A percentile compares a stretch with the other conserved stretches of the same genome.
Evolutionary conservation across 35 echinoderm and acorn worm species (phyloP).

Genomic region (Eucidaris tribuloides): DNA sequence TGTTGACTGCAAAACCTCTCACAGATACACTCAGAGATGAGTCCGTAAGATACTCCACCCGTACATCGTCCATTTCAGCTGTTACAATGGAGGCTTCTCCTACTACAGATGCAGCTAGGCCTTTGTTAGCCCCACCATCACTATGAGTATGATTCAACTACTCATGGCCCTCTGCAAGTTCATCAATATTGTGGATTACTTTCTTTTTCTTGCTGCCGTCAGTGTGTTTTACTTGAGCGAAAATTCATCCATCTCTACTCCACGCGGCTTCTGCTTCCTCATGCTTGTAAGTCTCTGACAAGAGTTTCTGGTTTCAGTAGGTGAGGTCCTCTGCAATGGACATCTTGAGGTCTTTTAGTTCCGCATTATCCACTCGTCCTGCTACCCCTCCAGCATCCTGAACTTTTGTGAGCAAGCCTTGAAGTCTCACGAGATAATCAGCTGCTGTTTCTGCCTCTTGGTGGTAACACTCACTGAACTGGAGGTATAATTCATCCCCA

Average conservation of each 20-base stretch:
- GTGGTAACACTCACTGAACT: constrained; percentile 8
- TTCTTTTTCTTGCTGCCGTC: not conserved
- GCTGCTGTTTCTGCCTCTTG: not conserved
- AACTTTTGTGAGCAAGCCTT: not conserved
- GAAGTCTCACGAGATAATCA: not conserved
- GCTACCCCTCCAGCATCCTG: not conserved
- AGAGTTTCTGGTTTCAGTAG: constrained; percentile 18
- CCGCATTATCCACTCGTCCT: not conserved
- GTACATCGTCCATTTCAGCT: not conserved
- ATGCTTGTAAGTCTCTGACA: not conserved
- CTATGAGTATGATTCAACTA: not conserved
- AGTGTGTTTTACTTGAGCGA: not conserved
- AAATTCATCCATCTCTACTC: not conserved
- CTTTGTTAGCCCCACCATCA: not conserved
- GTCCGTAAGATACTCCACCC: not conserved
- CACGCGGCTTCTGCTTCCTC: constrained; percentile 22
- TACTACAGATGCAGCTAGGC: not conserved
- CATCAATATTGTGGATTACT: too few relatives aligned
- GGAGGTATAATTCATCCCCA: not conserved
- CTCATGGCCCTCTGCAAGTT: not conserved
- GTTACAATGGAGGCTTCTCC: not conserved
- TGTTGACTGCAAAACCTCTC: not conserved
- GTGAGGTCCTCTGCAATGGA: not conserved
- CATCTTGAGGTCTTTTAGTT: not conserved
- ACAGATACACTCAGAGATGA: not conserved